Percentiles rank a stretch among this genome's conserved stretches.
Conservation (phyloP, 2,113 vertebrate genomes). For the Sakesphorus luctuosus region DNA sequence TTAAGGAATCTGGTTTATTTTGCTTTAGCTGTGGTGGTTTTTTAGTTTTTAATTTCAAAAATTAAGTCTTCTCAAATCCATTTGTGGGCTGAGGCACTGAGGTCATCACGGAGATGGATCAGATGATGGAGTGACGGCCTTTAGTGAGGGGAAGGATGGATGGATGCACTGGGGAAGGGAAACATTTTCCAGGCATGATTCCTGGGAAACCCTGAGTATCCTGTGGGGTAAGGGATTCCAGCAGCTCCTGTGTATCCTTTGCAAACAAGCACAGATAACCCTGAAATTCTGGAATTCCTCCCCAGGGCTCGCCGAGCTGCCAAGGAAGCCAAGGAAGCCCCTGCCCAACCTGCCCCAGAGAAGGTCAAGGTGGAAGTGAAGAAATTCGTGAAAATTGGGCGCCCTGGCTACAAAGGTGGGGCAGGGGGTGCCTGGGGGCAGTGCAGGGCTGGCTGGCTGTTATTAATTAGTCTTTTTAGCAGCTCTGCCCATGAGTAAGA, state of each 20-base stretch:
- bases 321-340: constrained; percentile 97
- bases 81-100: not conserved
- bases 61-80: not conserved
- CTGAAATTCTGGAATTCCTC: fast-evolving
- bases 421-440: not conserved
- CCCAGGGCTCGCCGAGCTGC: constrained; percentile 73
- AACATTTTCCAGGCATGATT: not conserved
- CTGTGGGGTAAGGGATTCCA: not conserved
- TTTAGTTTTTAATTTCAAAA: not conserved
- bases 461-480: not conserved
- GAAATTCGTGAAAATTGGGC: constrained; percentile 98
- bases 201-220: not conserved
- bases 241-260: not conserved
- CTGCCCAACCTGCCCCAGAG: constrained; percentile 94
- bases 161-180: not conserved
- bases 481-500: not conserved
- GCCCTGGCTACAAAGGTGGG: constrained; percentile 95
- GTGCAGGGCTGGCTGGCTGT: not conserved
- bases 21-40: not conserved
- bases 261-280: not conserved
- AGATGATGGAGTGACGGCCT: not conserved
- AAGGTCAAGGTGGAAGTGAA: constrained; percentile 98
- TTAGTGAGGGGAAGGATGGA: not conserved
- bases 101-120: not conserved
- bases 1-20: not conserved